Evolutionary conservation across 2,888 invertebrate genomes (phyloP).

Genomic region (Dorcus hopei): DNA sequence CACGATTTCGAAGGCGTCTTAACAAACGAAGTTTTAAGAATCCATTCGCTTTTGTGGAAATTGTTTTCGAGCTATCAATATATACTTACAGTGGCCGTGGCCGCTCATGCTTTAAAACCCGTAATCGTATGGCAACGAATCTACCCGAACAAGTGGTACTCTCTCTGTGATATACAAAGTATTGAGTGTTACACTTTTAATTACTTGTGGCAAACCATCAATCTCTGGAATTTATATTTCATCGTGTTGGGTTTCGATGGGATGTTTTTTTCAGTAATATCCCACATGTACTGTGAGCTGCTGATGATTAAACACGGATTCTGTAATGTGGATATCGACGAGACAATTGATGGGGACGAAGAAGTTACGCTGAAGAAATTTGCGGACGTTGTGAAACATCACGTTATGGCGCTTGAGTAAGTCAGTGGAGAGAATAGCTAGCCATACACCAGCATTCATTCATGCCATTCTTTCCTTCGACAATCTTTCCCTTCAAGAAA

Average conservation of each 20-base stretch:
- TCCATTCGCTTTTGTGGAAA: no score
- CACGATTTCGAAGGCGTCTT: no score
- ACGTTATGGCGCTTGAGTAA: background rate
- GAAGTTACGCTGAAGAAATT: background rate
- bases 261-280: background rate
- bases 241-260: slow-evolving; percentile 1
- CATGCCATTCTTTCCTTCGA: no score
- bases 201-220: background rate
- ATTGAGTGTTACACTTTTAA: background rate
- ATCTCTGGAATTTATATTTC: background rate
- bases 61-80: no score
- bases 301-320: slow-evolving; percentile 2
- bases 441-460: no score
- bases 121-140: background rate
- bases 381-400: background rate
- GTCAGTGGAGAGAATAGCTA: no score
- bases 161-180: background rate
- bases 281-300: slow-evolving; percentile 1
- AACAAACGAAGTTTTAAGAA: no score
- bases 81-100: background rate
- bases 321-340: background rate
- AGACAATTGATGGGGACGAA: background rate
- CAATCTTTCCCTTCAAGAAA: no score
- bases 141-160: background rate
- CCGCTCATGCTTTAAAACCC: background rate